These are phyloP conservation scores for Oriolus oriolus DNA, from an alignment of 2,113 vertebrate species.

Conservation along the genomic window DNA sequence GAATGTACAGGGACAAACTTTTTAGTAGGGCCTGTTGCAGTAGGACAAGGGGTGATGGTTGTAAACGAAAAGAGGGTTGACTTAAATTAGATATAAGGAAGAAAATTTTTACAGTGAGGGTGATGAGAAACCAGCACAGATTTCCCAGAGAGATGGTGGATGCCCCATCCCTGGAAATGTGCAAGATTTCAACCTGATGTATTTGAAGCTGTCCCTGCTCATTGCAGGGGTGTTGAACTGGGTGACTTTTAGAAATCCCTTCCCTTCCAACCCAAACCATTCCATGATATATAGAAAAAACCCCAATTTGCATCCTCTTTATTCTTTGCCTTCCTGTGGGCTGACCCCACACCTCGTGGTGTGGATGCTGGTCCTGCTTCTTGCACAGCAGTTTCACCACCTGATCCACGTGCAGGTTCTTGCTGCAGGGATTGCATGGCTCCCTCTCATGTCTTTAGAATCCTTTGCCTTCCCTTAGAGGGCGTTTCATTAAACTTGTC, in stretches of 20 bases:
- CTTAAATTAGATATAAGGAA: background rate
- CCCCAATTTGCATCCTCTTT: accelerated
- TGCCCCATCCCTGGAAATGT: background rate
- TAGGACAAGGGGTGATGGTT: background rate
- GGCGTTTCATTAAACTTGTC: accelerated
- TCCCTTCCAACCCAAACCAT: background rate
- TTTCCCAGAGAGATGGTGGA: background rate
- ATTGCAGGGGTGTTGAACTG: background rate
- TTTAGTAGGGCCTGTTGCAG: background rate
- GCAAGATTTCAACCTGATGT: background rate
- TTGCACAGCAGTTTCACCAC: background rate
- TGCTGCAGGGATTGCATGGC: background rate
- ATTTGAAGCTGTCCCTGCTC: background rate
- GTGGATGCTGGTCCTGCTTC: background rate
- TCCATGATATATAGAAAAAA: background rate
- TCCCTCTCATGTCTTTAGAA: background rate
- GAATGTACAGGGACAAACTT: background rate
- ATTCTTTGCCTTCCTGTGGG: background rate
- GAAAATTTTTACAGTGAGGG: background rate
- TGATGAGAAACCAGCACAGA: background rate
- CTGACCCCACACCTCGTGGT: accelerated
- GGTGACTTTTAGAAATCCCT: background rate
- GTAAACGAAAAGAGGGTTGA: background rate
- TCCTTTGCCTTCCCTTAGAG: background rate
- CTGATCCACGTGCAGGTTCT: accelerated